phyloP scores from a whole-genome alignment of 2,113 vertebrate genomes.

The Cyanocitta stelleri region DNA sequence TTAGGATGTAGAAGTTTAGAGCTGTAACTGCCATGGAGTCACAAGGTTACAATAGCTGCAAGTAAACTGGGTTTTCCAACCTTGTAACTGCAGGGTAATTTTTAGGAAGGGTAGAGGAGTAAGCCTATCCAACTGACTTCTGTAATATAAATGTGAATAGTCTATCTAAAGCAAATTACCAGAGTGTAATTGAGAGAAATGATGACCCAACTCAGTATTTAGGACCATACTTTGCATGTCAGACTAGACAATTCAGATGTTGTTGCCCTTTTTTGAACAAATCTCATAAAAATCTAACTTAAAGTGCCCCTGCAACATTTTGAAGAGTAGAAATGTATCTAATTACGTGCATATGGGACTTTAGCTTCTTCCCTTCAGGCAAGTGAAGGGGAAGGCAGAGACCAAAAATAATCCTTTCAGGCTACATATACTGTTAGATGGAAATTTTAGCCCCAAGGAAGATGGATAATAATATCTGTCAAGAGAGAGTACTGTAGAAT shows the following conservation, averaged over 20 bases:
- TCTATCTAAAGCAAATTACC: background rate
- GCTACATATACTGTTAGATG: background rate
- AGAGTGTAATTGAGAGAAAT: background rate
- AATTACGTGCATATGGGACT: background rate
- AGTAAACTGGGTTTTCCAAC: background rate
- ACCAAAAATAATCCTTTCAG: background rate
- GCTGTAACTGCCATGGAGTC: background rate
- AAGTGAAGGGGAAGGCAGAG: background rate
- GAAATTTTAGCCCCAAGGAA: background rate
- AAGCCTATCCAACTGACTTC: background rate
- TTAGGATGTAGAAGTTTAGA: background rate
- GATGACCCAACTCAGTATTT: background rate
- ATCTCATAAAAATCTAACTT: background rate
- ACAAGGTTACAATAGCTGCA: background rate
- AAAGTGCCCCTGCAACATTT: background rate
- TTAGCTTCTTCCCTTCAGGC: background rate
- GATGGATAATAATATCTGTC: background rate
- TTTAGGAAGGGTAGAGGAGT: background rate
- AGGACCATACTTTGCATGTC: background rate
- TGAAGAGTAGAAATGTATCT: background rate
- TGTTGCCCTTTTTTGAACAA: background rate
- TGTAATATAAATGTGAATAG: background rate
- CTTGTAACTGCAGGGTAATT: background rate
- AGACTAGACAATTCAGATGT: background rate
- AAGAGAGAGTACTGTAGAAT: background rate